These are phyloP conservation scores for Dolichopus griseipennis DNA, from an alignment of 2,888 invertebrate genomes.

Conservation along the genomic window DNA sequence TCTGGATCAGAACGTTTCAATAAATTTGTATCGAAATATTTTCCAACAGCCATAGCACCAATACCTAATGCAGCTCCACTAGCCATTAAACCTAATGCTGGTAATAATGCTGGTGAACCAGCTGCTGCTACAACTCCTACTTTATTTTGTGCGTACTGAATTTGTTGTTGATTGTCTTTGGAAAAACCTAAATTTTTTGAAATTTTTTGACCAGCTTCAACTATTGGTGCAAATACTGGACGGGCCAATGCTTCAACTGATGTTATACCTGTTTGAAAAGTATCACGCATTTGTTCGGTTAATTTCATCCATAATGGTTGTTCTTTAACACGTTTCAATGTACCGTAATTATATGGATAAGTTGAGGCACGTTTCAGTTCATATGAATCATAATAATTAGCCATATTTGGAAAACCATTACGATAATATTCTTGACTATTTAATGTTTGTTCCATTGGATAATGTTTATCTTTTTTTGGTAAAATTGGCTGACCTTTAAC, in stretches of 20 bases:
- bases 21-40: constrained; percentile 57
- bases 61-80: constrained; percentile 74
- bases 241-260: constrained; percentile 49
- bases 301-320: constrained; percentile 64
- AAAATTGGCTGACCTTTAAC: constrained; percentile 17
- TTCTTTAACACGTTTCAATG: constrained; percentile 50
- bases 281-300: constrained; percentile 63
- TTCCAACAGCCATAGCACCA: constrained; percentile 71
- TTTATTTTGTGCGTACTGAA: constrained; percentile 51
- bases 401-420: constrained; percentile 34
- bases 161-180: constrained; percentile 25
- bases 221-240: constrained; percentile 58
- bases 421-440: constrained; percentile 42
- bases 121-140: constrained; percentile 49
- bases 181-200: constrained; percentile 65
- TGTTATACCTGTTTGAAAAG: constrained; percentile 60
- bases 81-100: constrained; percentile 67
- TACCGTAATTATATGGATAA: constrained; percentile 55
- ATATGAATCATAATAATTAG: constrained; percentile 42
- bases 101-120: constrained; percentile 56
- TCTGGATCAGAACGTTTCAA: constrained; percentile 37
- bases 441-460: constrained; percentile 1
- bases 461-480: constrained; percentile 7
- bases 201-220: constrained; percentile 72
- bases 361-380: constrained; percentile 46